A percentile compares a stretch with the other conserved stretches of the same genome.
Evolutionary conservation across 2,797 vertebrate genomes (phyloP).

Genomic region (Gymnoscopelus microlampas): DNA sequence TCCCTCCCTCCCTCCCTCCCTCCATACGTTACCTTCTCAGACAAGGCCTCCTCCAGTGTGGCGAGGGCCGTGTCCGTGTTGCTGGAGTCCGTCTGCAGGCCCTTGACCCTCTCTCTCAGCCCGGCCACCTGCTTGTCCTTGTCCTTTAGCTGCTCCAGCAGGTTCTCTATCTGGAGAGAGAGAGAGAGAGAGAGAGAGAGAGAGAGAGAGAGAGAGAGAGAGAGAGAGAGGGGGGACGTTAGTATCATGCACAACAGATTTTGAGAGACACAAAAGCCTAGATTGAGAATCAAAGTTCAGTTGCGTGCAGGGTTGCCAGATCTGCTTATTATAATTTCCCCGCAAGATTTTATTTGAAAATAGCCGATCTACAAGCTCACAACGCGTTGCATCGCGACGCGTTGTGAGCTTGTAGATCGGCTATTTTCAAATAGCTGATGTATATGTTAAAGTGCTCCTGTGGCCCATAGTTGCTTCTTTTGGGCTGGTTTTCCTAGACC

Average conservation of each 20-base stretch:
- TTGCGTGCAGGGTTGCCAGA: too few relatives aligned
- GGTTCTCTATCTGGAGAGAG: slow-evolving; percentile 84
- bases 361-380: too few relatives aligned
- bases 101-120: slow-evolving; percentile 93
- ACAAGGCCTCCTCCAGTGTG: slow-evolving; percentile 94
- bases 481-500: too few relatives aligned
- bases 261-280: slow-evolving; percentile 23
- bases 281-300: slow-evolving; percentile 22
- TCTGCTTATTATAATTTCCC: too few relatives aligned
- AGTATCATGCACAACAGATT: not conserved
- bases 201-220: too few relatives aligned
- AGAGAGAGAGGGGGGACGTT: slow-evolving; percentile 10
- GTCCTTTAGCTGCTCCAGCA: slow-evolving; percentile 96
- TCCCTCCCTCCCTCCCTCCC: slow-evolving; percentile 25
- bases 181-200: not conserved
- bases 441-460: too few relatives aligned
- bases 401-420: too few relatives aligned
- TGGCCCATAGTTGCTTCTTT: too few relatives aligned
- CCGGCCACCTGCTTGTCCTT: slow-evolving; percentile 96
- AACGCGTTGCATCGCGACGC: too few relatives aligned
- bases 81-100: slow-evolving; percentile 95
- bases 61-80: slow-evolving; percentile 96
- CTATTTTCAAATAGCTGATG: too few relatives aligned
- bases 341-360: too few relatives aligned
- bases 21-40: slow-evolving; percentile 89